Percentiles rank a stretch among this genome's conserved stretches.
Conservation (phyloP, 2,888 invertebrate genomes). For the Anorthoa munda region DNA sequence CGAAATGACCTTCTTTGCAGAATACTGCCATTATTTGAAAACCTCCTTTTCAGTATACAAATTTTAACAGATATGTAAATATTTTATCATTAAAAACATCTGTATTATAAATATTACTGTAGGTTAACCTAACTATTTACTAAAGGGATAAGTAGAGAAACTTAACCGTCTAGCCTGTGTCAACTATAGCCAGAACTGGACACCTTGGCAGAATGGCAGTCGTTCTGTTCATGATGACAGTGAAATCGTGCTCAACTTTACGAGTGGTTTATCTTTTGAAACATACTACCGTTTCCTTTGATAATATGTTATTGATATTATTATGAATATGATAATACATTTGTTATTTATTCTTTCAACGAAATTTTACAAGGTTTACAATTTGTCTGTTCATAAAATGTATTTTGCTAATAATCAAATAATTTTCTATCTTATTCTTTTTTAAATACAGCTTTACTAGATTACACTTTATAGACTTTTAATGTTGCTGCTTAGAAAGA, state of each 20-base stretch:
- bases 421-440: too few species aligned
- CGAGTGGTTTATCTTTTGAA: conserved; percentile 31
- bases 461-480: too few species aligned
- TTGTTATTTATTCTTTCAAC: too few species aligned
- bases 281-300: conserved; percentile 43
- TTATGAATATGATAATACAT: not conserved
- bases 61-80: not conserved
- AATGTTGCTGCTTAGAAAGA: too few species aligned
- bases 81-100: not conserved
- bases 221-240: conserved; percentile 43
- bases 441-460: too few species aligned
- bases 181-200: conserved; percentile 9
- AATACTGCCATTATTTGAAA: not conserved
- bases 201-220: conserved; percentile 14
- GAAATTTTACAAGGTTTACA: too few species aligned
- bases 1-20: not conserved
- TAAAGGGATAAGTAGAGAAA: conserved; percentile 34
- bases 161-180: conserved; percentile 3
- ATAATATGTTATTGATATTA: not conserved
- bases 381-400: too few species aligned
- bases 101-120: not conserved
- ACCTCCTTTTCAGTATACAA: not conserved
- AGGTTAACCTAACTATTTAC: not conserved
- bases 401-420: too few species aligned
- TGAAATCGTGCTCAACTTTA: conserved; percentile 49